Conservation (phyloP, 2,113 vertebrate species). For the Globicephala melas region DNA sequence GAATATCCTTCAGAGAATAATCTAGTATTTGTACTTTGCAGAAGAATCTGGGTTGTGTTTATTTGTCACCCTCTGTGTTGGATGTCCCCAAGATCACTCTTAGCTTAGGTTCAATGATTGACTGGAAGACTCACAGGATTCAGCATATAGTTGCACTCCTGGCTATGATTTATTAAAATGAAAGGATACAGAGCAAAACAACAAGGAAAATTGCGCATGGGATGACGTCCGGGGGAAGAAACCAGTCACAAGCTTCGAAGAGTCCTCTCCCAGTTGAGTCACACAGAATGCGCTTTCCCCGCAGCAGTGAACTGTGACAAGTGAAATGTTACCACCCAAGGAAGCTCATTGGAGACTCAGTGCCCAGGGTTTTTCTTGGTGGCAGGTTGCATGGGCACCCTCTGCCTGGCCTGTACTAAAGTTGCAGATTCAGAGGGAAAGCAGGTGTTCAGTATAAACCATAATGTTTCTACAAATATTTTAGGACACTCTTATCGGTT, state of each 20-base stretch:
- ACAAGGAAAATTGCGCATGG: neutral
- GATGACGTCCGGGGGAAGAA: neutral
- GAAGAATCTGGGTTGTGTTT: neutral
- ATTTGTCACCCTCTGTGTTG: neutral
- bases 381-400: neutral
- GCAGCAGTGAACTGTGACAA: neutral
- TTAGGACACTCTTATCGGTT: neutral
- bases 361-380: neutral
- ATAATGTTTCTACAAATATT: neutral
- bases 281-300: accelerated
- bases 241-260: neutral
- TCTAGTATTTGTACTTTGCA: neutral
- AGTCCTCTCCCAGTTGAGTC: neutral
- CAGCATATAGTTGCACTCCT: no score
- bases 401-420: neutral
- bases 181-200: neutral
- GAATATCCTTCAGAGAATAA: neutral
- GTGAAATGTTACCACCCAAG: neutral
- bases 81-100: no score
- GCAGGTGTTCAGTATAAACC: neutral
- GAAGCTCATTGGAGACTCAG: neutral
- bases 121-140: neutral
- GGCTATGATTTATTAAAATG: neutral
- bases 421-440: neutral
- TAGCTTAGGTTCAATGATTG: neutral